Base-by-base conservation (phyloP, 2,888 invertebrate genomes). In the Caenorhabditis parvicauda region DNA sequence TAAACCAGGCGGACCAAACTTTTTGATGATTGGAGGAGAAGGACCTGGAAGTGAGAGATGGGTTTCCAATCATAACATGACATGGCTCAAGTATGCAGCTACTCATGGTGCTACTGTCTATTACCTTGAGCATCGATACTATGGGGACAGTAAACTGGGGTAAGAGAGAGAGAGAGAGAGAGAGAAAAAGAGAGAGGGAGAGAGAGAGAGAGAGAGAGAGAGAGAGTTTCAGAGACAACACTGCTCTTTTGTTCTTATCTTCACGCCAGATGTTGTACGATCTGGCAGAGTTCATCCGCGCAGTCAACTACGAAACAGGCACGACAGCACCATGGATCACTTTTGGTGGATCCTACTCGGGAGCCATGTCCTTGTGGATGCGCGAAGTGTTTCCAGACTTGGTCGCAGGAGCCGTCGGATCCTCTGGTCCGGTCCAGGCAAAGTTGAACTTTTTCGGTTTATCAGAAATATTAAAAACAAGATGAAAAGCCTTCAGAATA, bases 1-100 rank as follows among this genome's bases (percentile, higher is more conserved):
- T 81, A 86, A 88, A 74, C 83, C 84, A 19, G 87, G 87, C 45
- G 90, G 91, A 0, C 91, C 92, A 0, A 87, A 91, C 21, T 94
- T 95, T 81, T 82, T 95, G 12, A 89, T 91, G 90, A 91, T 95
- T 74, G 92, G 92, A 0, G 94, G 94, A 2, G 94, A 94, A 84
- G 92, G 62, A 2, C 61, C 61, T 21, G 69, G 62, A 24, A 46
- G 52, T 37, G 24, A 39, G 2, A 28, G 60, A 32, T 69, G 69
- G 69, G 64, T 69, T 22, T 42, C 55, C 6, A 61, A 64, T 42
- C 54, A 55, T 25, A 58, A 66, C 45, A 48, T 66, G 32, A 55
- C 65, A 19, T 69, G 52, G 21, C 52, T 66, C 41, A 55, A 53
- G 9, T 62, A 44, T 37, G 69, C 69, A 2, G 37, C 64, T 45